These are phyloP conservation scores for Helarctos malayanus DNA, from an alignment of 2,797 vertebrate genomes.

Conservation along the genomic window DNA sequence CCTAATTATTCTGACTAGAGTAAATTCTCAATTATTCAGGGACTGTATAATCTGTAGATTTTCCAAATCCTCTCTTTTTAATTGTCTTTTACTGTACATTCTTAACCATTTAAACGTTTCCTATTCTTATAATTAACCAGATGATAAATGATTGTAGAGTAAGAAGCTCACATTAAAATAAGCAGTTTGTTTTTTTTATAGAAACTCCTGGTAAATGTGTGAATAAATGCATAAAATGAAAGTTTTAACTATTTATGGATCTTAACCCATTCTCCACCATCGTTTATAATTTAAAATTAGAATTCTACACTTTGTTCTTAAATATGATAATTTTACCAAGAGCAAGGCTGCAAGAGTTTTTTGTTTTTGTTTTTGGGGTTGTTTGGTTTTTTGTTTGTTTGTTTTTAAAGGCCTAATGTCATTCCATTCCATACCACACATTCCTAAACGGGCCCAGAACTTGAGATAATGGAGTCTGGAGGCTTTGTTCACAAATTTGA, in stretches of 20 bases:
- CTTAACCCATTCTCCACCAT: not conserved
- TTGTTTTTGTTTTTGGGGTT: too few species aligned
- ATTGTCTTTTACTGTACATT: slow-evolving; percentile 54
- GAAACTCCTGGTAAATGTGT: not conserved
- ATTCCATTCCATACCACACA: not conserved
- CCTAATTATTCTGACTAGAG: slow-evolving; percentile 68
- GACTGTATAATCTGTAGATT: slow-evolving; percentile 63
- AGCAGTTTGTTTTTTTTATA: slow-evolving; percentile 46
- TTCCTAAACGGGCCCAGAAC: not conserved
- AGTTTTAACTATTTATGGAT: not conserved
- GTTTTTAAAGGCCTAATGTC: not conserved
- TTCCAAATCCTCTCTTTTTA: slow-evolving; percentile 68
- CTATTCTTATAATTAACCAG: not conserved
- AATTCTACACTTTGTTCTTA: not conserved
- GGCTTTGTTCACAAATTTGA: slow-evolving; percentile 27
- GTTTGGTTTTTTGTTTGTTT: not conserved
- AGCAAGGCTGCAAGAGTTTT: not conserved
- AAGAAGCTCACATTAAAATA: slow-evolving; percentile 20
- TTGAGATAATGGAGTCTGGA: not conserved
- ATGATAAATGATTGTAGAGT: slow-evolving; percentile 38
- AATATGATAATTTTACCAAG: not conserved
- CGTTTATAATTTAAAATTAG: not conserved
- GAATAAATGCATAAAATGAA: not conserved
- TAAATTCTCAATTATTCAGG: slow-evolving; percentile 67
- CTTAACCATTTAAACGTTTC: slow-evolving; percentile 48